Evolutionary conservation across 1,140 invertebrate genomes (phyloP).

Genomic region (Leptestheria dahalacensis): DNA sequence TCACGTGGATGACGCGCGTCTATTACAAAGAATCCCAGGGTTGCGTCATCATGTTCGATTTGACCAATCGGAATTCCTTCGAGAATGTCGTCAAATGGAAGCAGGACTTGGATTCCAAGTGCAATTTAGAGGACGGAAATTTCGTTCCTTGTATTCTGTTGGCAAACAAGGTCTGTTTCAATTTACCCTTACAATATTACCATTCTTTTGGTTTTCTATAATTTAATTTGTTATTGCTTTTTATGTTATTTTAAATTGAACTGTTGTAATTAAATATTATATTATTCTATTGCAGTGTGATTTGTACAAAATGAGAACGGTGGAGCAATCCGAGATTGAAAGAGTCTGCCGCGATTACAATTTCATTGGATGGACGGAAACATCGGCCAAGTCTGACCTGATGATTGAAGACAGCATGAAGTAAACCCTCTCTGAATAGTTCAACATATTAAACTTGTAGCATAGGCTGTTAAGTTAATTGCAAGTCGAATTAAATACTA

Average conservation of each 20-base stretch:
- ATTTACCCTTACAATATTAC: neutral
- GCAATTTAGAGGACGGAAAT: slow-evolving; percentile 35
- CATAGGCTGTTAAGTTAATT: neutral
- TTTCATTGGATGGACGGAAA: slow-evolving; percentile 45
- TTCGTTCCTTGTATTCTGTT: slow-evolving; percentile 40
- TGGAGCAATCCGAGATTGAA: slow-evolving; percentile 41
- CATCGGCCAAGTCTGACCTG: slow-evolving; percentile 40
- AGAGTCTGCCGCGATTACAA: slow-evolving; percentile 39
- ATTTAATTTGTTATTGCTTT: too few species aligned
- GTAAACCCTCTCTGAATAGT: too few species aligned
- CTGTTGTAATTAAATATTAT: neutral
- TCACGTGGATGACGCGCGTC: slow-evolving; percentile 44
- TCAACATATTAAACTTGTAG: too few species aligned
- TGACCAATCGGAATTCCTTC: slow-evolving; percentile 40
- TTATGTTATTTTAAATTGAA: neutral
- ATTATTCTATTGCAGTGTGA: slow-evolving; percentile 34
- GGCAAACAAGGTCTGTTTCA: slow-evolving; percentile 37
- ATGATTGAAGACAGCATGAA: slow-evolving; percentile 44
- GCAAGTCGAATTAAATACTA: neutral
- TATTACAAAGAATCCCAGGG: slow-evolving; percentile 47
- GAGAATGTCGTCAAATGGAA: slow-evolving; percentile 42
- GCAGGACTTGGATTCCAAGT: slow-evolving; percentile 42
- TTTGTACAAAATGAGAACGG: slow-evolving; percentile 30
- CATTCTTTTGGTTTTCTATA: neutral
- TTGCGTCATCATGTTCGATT: slow-evolving; percentile 44